phyloP scores from a whole-genome alignment of 1,140 invertebrate genomes.

The Amyelois transitella region DNA sequence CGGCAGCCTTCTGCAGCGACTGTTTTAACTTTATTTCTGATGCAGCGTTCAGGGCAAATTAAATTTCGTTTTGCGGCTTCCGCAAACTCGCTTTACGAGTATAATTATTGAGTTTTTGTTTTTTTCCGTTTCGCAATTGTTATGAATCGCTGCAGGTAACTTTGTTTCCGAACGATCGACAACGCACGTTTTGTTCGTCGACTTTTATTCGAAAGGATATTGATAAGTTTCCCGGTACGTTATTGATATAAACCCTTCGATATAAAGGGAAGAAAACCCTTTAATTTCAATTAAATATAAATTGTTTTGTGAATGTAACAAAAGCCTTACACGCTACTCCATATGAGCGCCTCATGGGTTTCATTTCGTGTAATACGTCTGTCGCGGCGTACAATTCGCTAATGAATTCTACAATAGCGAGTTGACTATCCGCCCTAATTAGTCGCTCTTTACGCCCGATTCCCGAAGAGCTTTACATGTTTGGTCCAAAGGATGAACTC shows the following conservation, averaged over 20 bases:
- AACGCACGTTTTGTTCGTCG: conserved; percentile 2
- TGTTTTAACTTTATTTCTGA: conserved; percentile 74
- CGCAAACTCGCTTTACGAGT: conserved; percentile 61
- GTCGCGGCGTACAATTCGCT: conserved; percentile 27
- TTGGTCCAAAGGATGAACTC: conserved; percentile 24
- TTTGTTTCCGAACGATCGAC: conserved; percentile 31
- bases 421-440: conserved; percentile 37
- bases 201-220: not conserved
- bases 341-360: not conserved
- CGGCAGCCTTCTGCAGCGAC: conserved; percentile 63
- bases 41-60: conserved; percentile 73
- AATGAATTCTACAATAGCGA: conserved; percentile 44
- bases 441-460: conserved; percentile 39
- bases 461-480: conserved; percentile 26
- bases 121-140: conserved; percentile 37
- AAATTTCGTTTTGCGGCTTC: conserved; percentile 73
- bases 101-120: conserved; percentile 61
- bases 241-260: not conserved
- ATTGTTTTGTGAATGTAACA: not conserved
- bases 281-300: not conserved
- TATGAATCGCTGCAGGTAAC: conserved; percentile 50
- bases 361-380: conserved; percentile 23
- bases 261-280: too few species aligned
- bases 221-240: not conserved
- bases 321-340: not conserved